Base-by-base conservation (phyloP, 1,140 invertebrate species). In the Papilio polyxenes region DNA sequence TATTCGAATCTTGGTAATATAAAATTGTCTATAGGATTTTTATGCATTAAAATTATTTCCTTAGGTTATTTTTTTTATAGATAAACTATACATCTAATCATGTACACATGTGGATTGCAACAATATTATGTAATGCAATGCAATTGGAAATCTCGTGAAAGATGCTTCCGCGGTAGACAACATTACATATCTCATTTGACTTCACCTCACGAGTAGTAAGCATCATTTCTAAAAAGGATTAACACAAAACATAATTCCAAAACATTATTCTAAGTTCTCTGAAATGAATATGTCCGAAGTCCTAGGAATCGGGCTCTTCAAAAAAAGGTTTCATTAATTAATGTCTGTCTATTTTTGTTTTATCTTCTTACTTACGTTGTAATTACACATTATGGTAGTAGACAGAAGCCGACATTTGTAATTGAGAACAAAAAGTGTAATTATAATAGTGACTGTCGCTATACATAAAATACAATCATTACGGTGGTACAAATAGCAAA, bases 351-450 rank as follows among this genome's bases (percentile, higher is more conserved):
- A 17, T 37, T 13, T 37, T 72, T 15, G 6, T 20, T 9, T 20
- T 40, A 72, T 15, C 65, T 72, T 72, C 11, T 40, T 72, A 72
- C 31, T 72, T 37, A 72, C 6, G 31, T 40, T 15, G 31, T 37
- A 37, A 40, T 72, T 37, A 59, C 20, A 10, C 23, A 37, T 72
- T 40, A 72, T 72, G 65, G 23, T 72, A 31, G 31, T 72, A 17
- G 5, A 72, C 65, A 15, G 65, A 72, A 72, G 65, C 65, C 65
- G 65, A 72, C 65, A 72, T 37, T 72, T 72, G 65, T 40, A 69
- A 69, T 69, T 69, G 62, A 69, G 23, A 72, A 72, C 15, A 72
- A 72, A 72, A 72, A 72, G 31, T 72, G 13, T 15, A 72, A 72
- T 72, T 72, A 72, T 72, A 37, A 72, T 37, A 72, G 31, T 37